Base-by-base conservation (phyloP, 2,888 invertebrate species). In the Pammene fasciana region DNA sequence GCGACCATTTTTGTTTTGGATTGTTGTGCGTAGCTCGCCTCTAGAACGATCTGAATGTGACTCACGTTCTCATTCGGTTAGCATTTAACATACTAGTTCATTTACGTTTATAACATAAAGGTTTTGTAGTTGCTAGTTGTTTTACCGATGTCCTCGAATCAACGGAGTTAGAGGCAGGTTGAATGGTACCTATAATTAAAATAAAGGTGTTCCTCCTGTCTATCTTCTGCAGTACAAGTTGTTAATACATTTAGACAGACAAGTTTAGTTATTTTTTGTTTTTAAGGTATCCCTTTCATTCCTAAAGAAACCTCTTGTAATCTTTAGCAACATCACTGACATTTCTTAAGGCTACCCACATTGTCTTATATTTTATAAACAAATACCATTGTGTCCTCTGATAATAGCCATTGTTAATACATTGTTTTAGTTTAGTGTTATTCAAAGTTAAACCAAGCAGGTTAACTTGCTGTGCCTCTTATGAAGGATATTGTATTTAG, bases 381-480 rank as follows among this genome's bases (percentile, higher is more conserved):
- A 62, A 62, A 10, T 45, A 18, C 34, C 59, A 64, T 61, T 71
- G 67, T 68, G 59, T 45, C 9, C 38, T 38, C 59, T 36, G 48
- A 72, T 72, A 71, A 72, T 56, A 71, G 41, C 73, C 71, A 72
- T 73, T 73, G 73, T 73, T 62, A 61, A 56, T 55, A 68, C 68
- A 57, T 43, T 26, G 57, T 61, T 59, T 62, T 62, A 55, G 13
- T 52, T 64, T 52, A 56, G 50, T 67, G 52, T 67, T 45, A 60
- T 41, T 26, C 26, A 26, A 26, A 3, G 26, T 26, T 5, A 18
- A 26, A 26, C 18, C 5, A 50, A 26, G 11, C 50, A 11, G 50
- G 11, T 18, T 26, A 0, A 48, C 26, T 48, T 16, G 48, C 10
- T 48, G 14, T 9, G 7, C 9, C 38, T 26, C 26, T 26, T 26